phyloP scores from a whole-genome alignment of 2,888 invertebrate genomes.

The Erebia aethiops region DNA sequence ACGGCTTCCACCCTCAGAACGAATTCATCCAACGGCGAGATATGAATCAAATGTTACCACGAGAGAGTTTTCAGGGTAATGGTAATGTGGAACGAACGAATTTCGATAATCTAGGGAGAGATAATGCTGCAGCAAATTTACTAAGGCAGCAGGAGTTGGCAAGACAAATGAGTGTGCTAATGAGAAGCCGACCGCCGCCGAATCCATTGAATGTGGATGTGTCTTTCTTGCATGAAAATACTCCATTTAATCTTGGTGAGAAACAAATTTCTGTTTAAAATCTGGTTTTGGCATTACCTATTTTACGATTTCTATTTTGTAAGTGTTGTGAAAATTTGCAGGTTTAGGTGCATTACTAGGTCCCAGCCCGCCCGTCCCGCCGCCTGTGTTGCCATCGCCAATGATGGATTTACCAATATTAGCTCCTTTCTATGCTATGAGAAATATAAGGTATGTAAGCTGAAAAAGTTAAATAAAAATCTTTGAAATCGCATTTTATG shows the following conservation, averaged over 20 bases:
- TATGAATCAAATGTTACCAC: conserved; percentile 59
- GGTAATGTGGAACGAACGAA: conserved; percentile 57
- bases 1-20: conserved; percentile 66
- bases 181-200: conserved; percentile 71
- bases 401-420: conserved; percentile 70
- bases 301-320: neutral
- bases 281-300: neutral
- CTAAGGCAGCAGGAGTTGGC: conserved; percentile 73
- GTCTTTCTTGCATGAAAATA: conserved; percentile 72
- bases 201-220: conserved; percentile 75
- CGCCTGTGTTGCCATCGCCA: conserved; percentile 70
- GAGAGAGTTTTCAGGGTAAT: conserved; percentile 60
- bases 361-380: conserved; percentile 68
- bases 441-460: conserved; percentile 66
- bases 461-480: neutral
- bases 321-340: conserved; percentile 36
- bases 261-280: conserved; percentile 24
- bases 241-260: conserved; percentile 74
- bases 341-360: conserved; percentile 69
- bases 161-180: conserved; percentile 71
- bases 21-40: conserved; percentile 67
- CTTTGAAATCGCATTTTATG: too few species aligned
- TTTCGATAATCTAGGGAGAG: conserved; percentile 59
- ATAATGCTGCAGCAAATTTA: conserved; percentile 47
- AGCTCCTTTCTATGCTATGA: conserved; percentile 74